These are phyloP conservation scores for Alviniconcha marisindica DNA, from an alignment of 1,140 invertebrate species.

Conservation along the genomic window DNA sequence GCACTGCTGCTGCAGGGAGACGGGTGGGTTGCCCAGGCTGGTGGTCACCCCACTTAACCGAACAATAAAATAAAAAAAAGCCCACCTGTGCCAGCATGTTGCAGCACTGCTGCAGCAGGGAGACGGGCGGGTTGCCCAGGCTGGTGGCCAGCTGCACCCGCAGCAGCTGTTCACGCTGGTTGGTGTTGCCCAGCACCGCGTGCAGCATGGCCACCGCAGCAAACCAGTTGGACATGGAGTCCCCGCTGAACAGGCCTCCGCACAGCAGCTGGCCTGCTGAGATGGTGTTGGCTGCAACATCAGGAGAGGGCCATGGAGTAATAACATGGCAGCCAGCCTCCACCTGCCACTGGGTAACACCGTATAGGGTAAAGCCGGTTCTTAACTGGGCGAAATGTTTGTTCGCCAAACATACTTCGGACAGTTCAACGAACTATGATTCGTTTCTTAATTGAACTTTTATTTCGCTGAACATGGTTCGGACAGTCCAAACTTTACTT, in stretches of 20 bases:
- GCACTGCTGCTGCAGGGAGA: conserved; percentile 93
- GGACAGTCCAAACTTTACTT: too few species aligned
- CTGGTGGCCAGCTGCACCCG: conserved; percentile 93
- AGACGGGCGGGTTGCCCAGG: conserved; percentile 88
- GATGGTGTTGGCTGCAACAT: conserved; percentile 72
- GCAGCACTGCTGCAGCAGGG: conserved; percentile 91
- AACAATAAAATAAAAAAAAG: background rate
- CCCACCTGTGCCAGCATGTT: conserved; percentile 85
- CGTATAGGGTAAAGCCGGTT: too few species aligned
- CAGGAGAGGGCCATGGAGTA: too few species aligned
- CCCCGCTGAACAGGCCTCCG: conserved; percentile 92
- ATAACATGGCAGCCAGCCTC: too few species aligned
- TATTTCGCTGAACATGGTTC: too few species aligned
- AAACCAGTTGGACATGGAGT: conserved; percentile 98
- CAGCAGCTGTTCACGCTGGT: conserved; percentile 95
- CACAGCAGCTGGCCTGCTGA: conserved; percentile 93
- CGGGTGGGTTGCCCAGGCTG: conserved; percentile 87
- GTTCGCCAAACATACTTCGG: too few species aligned
- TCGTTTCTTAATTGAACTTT: too few species aligned
- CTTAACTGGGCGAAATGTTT: too few species aligned
- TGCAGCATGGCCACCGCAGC: conserved; percentile 94
- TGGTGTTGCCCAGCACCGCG: conserved; percentile 90
- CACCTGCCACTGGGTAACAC: too few species aligned
- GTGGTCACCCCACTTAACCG: conserved; percentile 83
- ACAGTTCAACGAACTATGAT: too few species aligned